These are phyloP conservation scores for Hypocryptadius cinnamomeus DNA, from an alignment of 2,113 vertebrate genomes.

Conservation along the genomic window DNA sequence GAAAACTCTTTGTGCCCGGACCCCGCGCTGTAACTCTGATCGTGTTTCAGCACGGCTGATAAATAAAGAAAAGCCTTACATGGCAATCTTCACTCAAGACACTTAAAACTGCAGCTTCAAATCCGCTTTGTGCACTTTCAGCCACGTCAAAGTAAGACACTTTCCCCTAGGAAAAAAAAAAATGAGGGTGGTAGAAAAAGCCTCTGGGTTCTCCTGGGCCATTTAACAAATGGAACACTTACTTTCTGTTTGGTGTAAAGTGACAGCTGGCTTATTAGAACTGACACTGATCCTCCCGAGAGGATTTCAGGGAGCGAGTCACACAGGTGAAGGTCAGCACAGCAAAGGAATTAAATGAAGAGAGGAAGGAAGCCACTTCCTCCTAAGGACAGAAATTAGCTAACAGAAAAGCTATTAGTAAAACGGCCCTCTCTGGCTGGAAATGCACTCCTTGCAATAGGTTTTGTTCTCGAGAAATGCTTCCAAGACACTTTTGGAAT, in stretches of 20 bases:
- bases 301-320: constrained; percentile 34
- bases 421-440: accelerated
- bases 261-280: constrained; percentile 56
- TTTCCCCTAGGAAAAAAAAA: background rate
- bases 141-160: background rate
- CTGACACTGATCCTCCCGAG: constrained; percentile 62
- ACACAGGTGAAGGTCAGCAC: constrained; percentile 49
- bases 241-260: constrained; percentile 53
- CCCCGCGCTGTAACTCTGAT: background rate
- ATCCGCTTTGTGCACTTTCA: background rate
- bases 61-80: constrained; percentile 28
- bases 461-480: background rate
- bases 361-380: constrained; percentile 1
- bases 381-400: constrained; percentile 16
- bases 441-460: background rate
- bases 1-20: background rate
- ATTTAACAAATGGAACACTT: constrained; percentile 49
- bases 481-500: background rate
- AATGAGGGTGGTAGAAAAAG: background rate
- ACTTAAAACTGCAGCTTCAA: background rate
- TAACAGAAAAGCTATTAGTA: background rate
- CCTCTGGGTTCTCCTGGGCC: background rate
- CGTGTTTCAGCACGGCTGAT: background rate
- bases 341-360: constrained; percentile 42
- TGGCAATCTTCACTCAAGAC: background rate